Base-by-base conservation (phyloP, 2,888 invertebrate genomes). In the Mylabris sibirica region DNA sequence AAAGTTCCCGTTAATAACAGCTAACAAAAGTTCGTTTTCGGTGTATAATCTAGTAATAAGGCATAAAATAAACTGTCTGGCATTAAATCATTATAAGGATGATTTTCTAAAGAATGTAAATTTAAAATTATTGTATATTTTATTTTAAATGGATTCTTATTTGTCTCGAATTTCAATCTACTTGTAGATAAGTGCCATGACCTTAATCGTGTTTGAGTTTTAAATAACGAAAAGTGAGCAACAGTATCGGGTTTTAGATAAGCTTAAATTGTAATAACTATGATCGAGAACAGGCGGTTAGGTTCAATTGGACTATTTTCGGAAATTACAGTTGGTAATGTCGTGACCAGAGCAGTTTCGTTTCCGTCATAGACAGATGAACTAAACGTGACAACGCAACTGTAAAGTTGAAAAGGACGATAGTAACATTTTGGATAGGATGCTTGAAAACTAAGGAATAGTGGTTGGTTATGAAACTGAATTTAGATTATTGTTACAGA, bases 321-420 rank as follows among this genome's bases (percentile, higher is more conserved):
- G 38, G 70, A 70, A 70, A 70, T 70, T 70, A 70, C 60, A 70
- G 67, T 68, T 65, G 65, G 67, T 66, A 64, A 63, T 53, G 66
- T 70, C 59, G 62, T 70, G 69, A 61, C 65, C 63, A 65, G 60
- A 64, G 67, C 72, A 73, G 72, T 69, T 72, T 70, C 69, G 72
- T 72, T 73, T 70, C 74, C 75, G 75, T 76, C 76, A 74, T 72
- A 76, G 75, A 74, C 76, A 76, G 76, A 76, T 76, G 76, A 75
- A 75, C 69, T 69, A 74, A 70, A 76, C 76, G 76, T 76, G 76
- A 75, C 76, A 70, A 72, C 72, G 72, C 70, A 72, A 74, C 74
- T 75, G 74, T 70, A 72, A 76, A 75, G 74, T 74, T 76, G 63
- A 53, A 57, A 14, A 30, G 63, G 68, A 70, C 65, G 71, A 65